These are phyloP conservation scores for Myripristis murdjan DNA, from an alignment of 2,797 vertebrate species.

Conservation along the genomic window DNA sequence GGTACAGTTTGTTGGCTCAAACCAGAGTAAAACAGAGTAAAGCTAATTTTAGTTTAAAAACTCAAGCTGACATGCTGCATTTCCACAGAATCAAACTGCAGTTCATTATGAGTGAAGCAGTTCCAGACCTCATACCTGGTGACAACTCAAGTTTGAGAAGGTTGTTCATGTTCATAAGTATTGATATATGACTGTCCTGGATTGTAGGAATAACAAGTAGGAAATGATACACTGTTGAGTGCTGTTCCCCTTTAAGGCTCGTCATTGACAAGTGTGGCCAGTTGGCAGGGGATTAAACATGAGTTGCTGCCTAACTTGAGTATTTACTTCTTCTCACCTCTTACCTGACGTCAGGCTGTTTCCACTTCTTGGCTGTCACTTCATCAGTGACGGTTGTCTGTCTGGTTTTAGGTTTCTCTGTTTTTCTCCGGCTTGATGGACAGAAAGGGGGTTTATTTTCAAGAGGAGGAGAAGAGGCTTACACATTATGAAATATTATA, in stretches of 20 bases:
- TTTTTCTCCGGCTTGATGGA: conserved; percentile 34
- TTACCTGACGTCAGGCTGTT: conserved; percentile 44
- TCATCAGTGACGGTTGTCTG: conserved; percentile 14
- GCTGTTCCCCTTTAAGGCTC: conserved; percentile 24
- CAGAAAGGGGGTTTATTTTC: conserved; percentile 13
- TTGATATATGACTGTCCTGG: too few species aligned
- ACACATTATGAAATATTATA: too few species aligned
- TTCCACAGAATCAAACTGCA: too few species aligned
- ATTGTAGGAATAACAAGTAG: too few species aligned
- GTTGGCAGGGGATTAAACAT: conserved; percentile 54
- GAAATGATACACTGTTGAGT: background rate
- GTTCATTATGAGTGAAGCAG: too few species aligned
- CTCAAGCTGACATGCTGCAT: too few species aligned
- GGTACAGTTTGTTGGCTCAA: background rate
- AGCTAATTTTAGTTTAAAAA: background rate
- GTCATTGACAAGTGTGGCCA: conserved; percentile 37
- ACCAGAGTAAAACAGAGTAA: background rate
- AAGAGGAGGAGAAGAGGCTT: background rate
- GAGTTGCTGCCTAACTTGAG: background rate
- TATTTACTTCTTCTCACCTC: background rate
- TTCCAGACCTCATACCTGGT: too few species aligned
- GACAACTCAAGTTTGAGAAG: background rate
- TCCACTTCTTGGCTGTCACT: conserved; percentile 36
- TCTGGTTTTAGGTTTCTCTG: conserved; percentile 19
- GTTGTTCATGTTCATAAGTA: too few species aligned